Base-by-base conservation (phyloP, 2,888 invertebrate species). In the Helleia helle region DNA sequence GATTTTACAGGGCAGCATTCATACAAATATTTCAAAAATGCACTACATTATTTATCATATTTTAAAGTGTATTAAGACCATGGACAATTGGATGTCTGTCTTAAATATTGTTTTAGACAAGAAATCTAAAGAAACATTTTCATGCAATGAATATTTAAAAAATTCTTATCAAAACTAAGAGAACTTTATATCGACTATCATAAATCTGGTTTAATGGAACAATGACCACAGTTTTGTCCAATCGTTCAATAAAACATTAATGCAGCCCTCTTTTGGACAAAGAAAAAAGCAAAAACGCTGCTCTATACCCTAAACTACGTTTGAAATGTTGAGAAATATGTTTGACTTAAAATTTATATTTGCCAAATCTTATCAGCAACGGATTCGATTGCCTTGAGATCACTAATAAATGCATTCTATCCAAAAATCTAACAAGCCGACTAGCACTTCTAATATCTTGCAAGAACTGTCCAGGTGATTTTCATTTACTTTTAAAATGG, bases 391-490 rank as follows among this genome's bases (percentile, higher is more conserved):
- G 61, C 61, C 55, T 55, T 81, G 83, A 83, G 81, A 83, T 81
- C 83, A 77, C 66, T 69, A 70, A 65, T 80, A 81, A 81, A 83
- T 81, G 81, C 81, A 77, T 65, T 58, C 56, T 61, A 52, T 52
- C 52, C 25, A 47, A 50, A 46, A 46, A 48, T 44, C 42, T 38
- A 50, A 45, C 50, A 43, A 48, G 50, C 50, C 48, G 50, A 44
- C 50, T 42, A 45, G 48, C 50, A 50, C 17, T 27, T 41, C n/a
- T n/a, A n/a, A n/a, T n/a, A 22, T 36, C 13, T 38, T 24, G 29
- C 13, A 38, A 25, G 22, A 31, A 15, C 30, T 9, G 22, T 24
- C 39, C 29, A 30, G 25, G 22, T 13, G 25, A 9, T 30, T 18
- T 30, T 31, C n/a, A 39, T 24, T 13, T 30, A 39, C 39, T 34